A percentile compares a stretch with the other conserved stretches of the same genome.
Conservation (phyloP, 1,140 invertebrate genomes). For the Zaprionus taronus region DNA sequence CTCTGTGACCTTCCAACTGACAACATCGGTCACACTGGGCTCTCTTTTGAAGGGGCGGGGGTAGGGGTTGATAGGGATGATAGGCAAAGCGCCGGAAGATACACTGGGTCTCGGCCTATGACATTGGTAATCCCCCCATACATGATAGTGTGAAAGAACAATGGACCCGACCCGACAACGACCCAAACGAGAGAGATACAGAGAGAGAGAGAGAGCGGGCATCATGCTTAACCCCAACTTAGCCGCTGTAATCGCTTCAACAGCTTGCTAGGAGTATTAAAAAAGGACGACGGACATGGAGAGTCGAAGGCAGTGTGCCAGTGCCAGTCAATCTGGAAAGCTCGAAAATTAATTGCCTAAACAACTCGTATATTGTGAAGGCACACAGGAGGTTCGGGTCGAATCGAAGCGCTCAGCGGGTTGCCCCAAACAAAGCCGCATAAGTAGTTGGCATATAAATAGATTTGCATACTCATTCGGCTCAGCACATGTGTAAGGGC, state of each 20-base stretch:
- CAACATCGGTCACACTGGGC: slow-evolving; percentile 32
- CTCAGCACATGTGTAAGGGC: slow-evolving; percentile 25
- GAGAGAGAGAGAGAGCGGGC: neutral
- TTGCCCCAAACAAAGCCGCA: slow-evolving; percentile 52
- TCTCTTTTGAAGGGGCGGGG: neutral
- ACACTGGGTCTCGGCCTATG: slow-evolving; percentile 37
- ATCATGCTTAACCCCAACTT: slow-evolving; percentile 54
- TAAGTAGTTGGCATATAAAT: slow-evolving; percentile 68
- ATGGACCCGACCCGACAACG: slow-evolving; percentile 28
- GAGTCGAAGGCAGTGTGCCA: neutral
- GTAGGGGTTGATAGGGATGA: neutral
- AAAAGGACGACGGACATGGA: neutral
- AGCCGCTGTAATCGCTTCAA: slow-evolving; percentile 56
- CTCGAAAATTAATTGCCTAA: slow-evolving; percentile 66
- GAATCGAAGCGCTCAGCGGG: slow-evolving; percentile 17
- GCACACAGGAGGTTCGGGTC: slow-evolving; percentile 7
- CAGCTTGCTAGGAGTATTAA: slow-evolving; percentile 36
- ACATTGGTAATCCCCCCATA: slow-evolving; percentile 49
- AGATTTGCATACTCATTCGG: slow-evolving; percentile 59
- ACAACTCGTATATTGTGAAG: slow-evolving; percentile 40
- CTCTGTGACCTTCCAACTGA: slow-evolving; percentile 38
- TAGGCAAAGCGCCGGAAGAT: neutral
- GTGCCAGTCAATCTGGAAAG: slow-evolving; percentile 51
- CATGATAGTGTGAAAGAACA: slow-evolving; percentile 50
- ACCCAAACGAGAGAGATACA: neutral